These are phyloP conservation scores for Sminthurides aquaticus DNA, from an alignment of 2,888 invertebrate species.

Conservation along the genomic window DNA sequence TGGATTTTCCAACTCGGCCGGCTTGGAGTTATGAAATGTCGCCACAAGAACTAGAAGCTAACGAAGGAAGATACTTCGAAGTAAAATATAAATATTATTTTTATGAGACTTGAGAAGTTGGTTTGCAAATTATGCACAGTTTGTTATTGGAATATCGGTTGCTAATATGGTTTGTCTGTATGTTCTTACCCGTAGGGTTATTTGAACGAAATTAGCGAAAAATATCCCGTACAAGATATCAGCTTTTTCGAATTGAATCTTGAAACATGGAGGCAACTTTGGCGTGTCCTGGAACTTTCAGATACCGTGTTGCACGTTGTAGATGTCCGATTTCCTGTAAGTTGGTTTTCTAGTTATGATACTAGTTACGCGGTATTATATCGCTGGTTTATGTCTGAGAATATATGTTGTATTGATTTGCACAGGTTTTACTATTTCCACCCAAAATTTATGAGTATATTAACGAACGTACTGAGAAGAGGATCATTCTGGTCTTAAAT, in stretches of 20 bases:
- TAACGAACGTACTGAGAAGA: constrained; percentile 64
- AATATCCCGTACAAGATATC: constrained; percentile 57
- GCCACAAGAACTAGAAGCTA: constrained; percentile 63
- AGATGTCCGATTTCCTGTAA: constrained; percentile 76
- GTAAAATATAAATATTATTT: constrained; percentile 50
- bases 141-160: not conserved
- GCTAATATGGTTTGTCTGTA: not conserved
- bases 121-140: constrained; percentile 2
- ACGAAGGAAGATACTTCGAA: constrained; percentile 75
- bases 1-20: constrained; percentile 77
- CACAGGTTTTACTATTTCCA: constrained; percentile 64
- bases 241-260: constrained; percentile 88
- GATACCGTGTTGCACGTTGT: constrained; percentile 80
- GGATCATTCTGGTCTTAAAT: constrained; percentile 80
- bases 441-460: constrained; percentile 78
- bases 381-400: not conserved
- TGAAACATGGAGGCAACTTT: constrained; percentile 92
- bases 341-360: too few relatives aligned
- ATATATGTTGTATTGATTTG: too few relatives aligned
- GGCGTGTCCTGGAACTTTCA: constrained; percentile 91
- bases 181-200: constrained; percentile 63
- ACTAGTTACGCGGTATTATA: not conserved
- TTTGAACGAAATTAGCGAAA: constrained; percentile 58
- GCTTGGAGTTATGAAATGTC: constrained; percentile 72
- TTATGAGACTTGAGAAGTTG: not conserved